Evolutionary conservation across 1,140 invertebrate species (phyloP).

Genomic region (Halyomorpha halys): DNA sequence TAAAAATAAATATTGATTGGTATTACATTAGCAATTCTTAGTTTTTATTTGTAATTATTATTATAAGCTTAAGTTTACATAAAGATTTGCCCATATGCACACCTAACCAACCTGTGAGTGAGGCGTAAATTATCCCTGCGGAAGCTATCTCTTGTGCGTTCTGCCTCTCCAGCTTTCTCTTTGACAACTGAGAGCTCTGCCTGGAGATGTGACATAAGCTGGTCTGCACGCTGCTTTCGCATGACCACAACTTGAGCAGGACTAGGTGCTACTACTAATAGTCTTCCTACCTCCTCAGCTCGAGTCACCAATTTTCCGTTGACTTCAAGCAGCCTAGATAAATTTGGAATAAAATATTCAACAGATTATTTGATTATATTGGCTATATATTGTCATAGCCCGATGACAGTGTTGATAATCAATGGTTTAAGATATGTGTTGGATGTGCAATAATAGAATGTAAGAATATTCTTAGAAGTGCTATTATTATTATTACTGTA

Average conservation of each 20-base stretch:
- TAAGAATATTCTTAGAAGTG: no score
- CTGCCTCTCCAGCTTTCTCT: slow-evolving; percentile 48
- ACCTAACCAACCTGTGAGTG: slow-evolving; percentile 44
- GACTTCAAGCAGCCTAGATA: slow-evolving; percentile 63
- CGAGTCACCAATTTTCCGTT: slow-evolving; percentile 66
- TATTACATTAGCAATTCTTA: no score
- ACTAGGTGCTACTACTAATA: slow-evolving; percentile 39
- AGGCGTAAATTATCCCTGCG: slow-evolving; percentile 70
- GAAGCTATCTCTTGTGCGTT: slow-evolving; percentile 46
- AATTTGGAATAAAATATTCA: not conserved
- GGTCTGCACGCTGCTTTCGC: slow-evolving; percentile 36
- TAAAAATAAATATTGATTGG: no score
- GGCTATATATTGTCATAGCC: no score
- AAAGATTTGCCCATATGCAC: no score
- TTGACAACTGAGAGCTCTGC: slow-evolving; percentile 44
- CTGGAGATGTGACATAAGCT: slow-evolving; percentile 38
- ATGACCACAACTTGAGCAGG: slow-evolving; percentile 44
- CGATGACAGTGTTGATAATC: no score
- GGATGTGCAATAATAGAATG: no score
- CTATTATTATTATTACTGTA: no score
- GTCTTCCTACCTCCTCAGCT: slow-evolving; percentile 54
- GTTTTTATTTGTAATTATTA: no score
- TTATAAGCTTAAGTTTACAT: no score
- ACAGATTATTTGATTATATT: not conserved
- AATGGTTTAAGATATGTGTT: no score